Evolutionary conservation across 2,888 invertebrate species (phyloP), one percentile per base, ranked within the genome.

Genomic region (Myopa testacea): DNA sequence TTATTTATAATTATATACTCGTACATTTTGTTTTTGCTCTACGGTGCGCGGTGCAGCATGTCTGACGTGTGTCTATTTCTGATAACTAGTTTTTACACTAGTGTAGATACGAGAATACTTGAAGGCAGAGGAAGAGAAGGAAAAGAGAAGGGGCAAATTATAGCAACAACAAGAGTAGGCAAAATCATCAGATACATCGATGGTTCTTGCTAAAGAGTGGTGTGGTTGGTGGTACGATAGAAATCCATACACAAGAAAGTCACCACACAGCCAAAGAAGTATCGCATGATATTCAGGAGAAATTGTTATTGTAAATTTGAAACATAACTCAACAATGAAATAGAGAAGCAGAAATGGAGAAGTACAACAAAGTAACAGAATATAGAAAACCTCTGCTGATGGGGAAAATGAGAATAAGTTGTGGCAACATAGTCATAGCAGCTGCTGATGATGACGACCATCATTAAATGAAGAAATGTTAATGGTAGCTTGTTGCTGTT

Each of bases 201-300:
- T 52, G 50, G 75, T 19, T 52, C 7, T 19, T 62, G 16, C 16
- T 60, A 60, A 19, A 19, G 62, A 62, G 6, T 62, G 62, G 26
- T n/a, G 62, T 26, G 8, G 62, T 16, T 19, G 55, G 26, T 60
- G 34, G 60, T 72, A 71, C 0, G 75, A 50, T 62, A 37, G 67
- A 38, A 55, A 12, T 52, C 16, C n/a, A n/a, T 26, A 37, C 12
- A 55, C 45, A 40, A 40, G 45, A 40, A n/a, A 38, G 72, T 38
- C 34, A 40, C 45, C 62, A 19, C 87, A 87, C 83, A 84, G 82
- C 83, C 86, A 83, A 82, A 84, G 62, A 19, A 26, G 86, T 86
- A 87, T 87, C 87, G 82, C 86, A 87, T 81, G 87, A 87, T 83
- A 82, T 87, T 87, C 78, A 87, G 87, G 87, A 86, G 87, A 86